Base-by-base conservation (phyloP, 2,797 vertebrate genomes). In the Babyrousa celebensis region DNA sequence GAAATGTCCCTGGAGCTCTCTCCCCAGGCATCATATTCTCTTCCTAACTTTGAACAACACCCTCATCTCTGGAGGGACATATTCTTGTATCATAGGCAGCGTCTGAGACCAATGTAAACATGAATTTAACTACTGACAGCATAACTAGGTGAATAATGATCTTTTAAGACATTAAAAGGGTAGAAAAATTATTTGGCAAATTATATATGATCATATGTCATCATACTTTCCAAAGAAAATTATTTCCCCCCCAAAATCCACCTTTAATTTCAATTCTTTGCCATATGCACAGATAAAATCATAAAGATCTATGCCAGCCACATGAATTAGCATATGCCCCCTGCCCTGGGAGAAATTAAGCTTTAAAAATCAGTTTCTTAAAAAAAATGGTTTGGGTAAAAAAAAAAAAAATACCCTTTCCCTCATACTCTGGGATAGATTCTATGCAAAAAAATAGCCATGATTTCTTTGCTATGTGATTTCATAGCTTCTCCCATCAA, bases 101-200 rank as follows among this genome's bases (percentile, higher is more conserved):
- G n/a, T 56, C 78, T 85, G 75, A 78, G 48, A 40, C 48, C 25
- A 77, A 67, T 23, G 9, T 43, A 89, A 89, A 85, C 23, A 52
- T 77, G 85, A 70, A n/a, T 82, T 63, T 36, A 40, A 91, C 25
- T 72, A 70, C 85, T 43, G 36, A 71, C 6, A 85, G 14, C 29
- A 52, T 60, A 78, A n/a, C 52, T 89, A 54, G 67, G n/a, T 92
- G 95, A 82, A 36, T 91, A 78, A 25, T 58, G 68, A 54, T 79
- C 56, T 60, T 29, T 56, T 89, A 67, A 85, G 56, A 94, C 65
- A 21, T 67, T 79, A 70, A 89, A 80, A 56, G 12, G 11, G 23
- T 60, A 72, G 43, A 29, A 80, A 63, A 75, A 75, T 21, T 75
- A 83, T 65, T 80, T 93, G 43, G 56, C 36, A 27, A 71, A 23